Percentiles rank a stretch among this genome's conserved stretches.
These are phyloP conservation scores for Conchocele bisecta DNA, from an alignment of 2,888 invertebrate species.

Conservation along the genomic window DNA sequence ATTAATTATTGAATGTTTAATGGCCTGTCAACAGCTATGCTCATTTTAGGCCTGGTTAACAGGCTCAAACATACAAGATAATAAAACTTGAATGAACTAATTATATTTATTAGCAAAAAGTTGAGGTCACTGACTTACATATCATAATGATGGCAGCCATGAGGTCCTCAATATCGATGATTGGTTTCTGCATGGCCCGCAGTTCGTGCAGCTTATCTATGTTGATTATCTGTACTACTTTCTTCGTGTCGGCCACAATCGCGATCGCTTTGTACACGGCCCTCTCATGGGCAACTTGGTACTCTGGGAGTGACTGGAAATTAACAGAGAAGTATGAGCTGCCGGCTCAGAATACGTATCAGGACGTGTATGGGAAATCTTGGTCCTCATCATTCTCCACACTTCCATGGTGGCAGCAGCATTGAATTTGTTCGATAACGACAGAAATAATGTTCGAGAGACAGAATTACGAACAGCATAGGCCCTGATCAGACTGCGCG, in stretches of 20 bases:
- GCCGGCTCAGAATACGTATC: no score
- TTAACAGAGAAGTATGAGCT: no score
- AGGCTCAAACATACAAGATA: no score
- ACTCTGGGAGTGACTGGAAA: constrained; percentile 81
- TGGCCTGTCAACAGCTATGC: no score
- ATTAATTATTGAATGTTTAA: no score
- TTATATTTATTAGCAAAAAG: no score
- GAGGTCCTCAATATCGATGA: constrained; percentile 81
- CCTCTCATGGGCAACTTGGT: constrained; percentile 82
- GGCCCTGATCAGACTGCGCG: background rate
- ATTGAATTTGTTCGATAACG: no score
- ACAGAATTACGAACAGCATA: background rate
- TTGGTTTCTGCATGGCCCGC: constrained; percentile 81
- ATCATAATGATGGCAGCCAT: constrained; percentile 83
- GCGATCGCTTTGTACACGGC: constrained; percentile 83
- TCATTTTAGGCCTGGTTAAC: no score
- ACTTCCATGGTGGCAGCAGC: background rate
- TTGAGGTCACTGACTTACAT: constrained; percentile 65
- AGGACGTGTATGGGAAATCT: no score
- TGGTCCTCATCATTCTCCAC: no score
- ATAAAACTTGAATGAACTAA: no score
- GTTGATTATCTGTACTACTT: constrained; percentile 81
- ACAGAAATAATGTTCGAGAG: no score
- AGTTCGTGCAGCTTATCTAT: constrained; percentile 80
- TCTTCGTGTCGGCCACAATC: constrained; percentile 82